Conservation (phyloP, 2,113 vertebrate genomes). For the Dendropsophus ebraccatus region DNA sequence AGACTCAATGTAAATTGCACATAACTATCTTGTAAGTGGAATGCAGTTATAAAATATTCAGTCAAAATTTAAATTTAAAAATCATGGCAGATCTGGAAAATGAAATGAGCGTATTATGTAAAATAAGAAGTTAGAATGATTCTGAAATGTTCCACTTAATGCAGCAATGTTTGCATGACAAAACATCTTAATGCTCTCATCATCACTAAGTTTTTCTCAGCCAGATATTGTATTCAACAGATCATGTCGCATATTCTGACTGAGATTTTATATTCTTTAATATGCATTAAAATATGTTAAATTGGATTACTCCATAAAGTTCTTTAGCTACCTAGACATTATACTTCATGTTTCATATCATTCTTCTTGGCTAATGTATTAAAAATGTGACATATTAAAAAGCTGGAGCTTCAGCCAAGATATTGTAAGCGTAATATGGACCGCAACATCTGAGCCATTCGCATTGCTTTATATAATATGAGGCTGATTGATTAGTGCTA, state of each 20-base stretch:
- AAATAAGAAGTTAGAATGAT: conserved; percentile 42
- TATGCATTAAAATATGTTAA: conserved; percentile 46
- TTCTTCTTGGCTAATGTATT: conserved; percentile 9
- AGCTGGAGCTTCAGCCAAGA: neutral
- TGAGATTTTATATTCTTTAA: conserved; percentile 40
- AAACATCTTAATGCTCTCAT: conserved; percentile 55
- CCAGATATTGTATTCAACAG: conserved; percentile 40
- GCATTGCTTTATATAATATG: conserved; percentile 10
- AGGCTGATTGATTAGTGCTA: neutral
- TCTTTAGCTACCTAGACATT: conserved; percentile 30
- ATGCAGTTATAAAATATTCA: conserved; percentile 37
- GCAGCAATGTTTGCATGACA: conserved; percentile 56
- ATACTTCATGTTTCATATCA: conserved; percentile 22
- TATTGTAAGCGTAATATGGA: neutral
- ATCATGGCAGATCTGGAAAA: conserved; percentile 45
- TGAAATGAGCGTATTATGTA: conserved; percentile 49
- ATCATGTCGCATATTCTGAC: conserved; percentile 24
- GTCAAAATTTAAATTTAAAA: conserved; percentile 46
- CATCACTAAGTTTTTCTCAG: conserved; percentile 47
- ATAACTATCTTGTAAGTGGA: conserved; percentile 42
- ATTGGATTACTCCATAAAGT: conserved; percentile 38
- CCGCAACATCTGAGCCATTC: neutral
- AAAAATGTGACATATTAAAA: neutral
- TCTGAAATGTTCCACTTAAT: conserved; percentile 50
- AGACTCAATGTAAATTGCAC: conserved; percentile 25